Evolutionary conservation across 2,797 vertebrate species (phyloP).

Genomic region (Typhlichthys eigenmanni): DNA sequence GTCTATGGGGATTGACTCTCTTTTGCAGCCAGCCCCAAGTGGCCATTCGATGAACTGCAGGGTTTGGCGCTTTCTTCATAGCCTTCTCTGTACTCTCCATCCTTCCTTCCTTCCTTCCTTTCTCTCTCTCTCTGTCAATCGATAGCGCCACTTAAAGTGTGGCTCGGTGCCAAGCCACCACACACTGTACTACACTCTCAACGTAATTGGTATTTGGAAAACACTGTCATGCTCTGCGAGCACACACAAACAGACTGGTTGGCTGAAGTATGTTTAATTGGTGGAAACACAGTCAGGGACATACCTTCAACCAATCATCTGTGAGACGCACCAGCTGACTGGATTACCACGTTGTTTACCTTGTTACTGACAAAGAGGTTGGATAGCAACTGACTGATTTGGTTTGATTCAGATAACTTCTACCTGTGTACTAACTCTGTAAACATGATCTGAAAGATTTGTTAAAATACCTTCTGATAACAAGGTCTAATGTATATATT

Average conservation of each 20-base stretch:
- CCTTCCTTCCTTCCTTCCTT: neutral
- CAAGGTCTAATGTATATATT: too few species aligned
- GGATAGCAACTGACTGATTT: too few species aligned
- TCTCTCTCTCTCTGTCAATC: constrained; percentile 50
- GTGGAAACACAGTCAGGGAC: constrained; percentile 54
- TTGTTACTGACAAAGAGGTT: too few species aligned
- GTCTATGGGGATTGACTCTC: too few species aligned
- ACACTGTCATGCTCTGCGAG: constrained; percentile 70
- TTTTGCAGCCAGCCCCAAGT: too few species aligned
- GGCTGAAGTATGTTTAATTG: constrained; percentile 57
- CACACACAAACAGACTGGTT: constrained; percentile 52
- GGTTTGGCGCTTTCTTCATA: too few species aligned
- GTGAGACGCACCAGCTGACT: constrained; percentile 30
- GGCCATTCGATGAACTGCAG: too few species aligned
- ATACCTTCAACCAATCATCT: constrained; percentile 21
- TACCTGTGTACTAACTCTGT: constrained; percentile 24
- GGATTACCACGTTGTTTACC: neutral
- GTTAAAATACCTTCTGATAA: neutral
- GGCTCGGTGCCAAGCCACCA: constrained; percentile 66
- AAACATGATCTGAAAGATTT: constrained; percentile 28
- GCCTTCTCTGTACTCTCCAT: too few species aligned
- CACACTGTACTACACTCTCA: constrained; percentile 61
- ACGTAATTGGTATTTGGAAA: constrained; percentile 73
- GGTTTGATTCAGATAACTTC: constrained; percentile 2
- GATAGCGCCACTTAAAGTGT: constrained; percentile 67